These are phyloP conservation scores for Perodicticus potto DNA, from an alignment of 2,797 vertebrate species.

Conservation along the genomic window DNA sequence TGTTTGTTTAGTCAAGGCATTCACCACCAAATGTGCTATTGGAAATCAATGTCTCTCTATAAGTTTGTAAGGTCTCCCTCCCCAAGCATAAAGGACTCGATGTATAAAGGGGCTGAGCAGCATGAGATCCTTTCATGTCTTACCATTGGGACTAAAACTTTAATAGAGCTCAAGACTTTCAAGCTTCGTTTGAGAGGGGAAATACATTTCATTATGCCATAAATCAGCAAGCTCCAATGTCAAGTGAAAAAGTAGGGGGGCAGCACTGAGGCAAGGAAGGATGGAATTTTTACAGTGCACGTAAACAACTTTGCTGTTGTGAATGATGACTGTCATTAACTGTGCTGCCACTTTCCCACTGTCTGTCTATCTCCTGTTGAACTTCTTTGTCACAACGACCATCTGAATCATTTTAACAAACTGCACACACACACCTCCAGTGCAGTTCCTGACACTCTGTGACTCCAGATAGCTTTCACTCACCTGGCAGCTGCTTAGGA, in stretches of 20 bases:
- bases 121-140: neutral
- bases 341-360: constrained; percentile 79
- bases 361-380: constrained; percentile 84
- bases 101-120: neutral
- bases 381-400: constrained; percentile 84
- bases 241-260: constrained; percentile 37
- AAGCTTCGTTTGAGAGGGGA: neutral
- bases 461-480: constrained; percentile 80
- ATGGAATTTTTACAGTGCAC: constrained; percentile 70
- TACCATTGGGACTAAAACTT: neutral
- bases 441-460: constrained; percentile 78
- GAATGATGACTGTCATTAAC: constrained; percentile 76
- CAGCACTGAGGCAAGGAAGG: constrained; percentile 63
- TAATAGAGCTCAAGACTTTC: neutral
- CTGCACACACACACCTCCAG: constrained; percentile 74
- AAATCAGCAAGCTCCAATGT: constrained; percentile 68
- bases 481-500: constrained; percentile 78
- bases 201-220: constrained; percentile 2
- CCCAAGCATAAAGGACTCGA: neutral
- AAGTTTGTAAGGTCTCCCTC: neutral
- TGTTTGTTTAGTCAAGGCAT: neutral
- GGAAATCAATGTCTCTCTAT: neutral
- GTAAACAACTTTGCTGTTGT: constrained; percentile 81
- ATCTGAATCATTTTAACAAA: constrained; percentile 84
- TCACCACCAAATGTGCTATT: neutral